Conservation (phyloP, 2,888 invertebrate genomes). For the Chrysodeixis includens region DNA sequence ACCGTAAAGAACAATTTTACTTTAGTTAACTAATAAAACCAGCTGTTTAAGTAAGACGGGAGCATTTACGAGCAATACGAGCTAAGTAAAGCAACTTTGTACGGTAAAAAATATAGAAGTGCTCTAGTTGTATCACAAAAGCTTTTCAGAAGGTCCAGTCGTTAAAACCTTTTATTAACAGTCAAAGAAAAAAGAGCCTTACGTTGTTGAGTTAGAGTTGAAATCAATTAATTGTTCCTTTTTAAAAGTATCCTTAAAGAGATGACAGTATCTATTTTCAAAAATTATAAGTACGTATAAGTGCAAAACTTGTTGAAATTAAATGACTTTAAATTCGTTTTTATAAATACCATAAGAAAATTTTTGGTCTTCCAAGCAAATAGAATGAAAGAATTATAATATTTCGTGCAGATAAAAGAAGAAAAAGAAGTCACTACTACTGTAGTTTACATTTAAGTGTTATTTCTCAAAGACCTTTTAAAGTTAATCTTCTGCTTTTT, state of each 20-base stretch:
- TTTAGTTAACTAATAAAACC: conserved; percentile 50
- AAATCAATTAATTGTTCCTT: background rate
- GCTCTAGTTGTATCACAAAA: background rate
- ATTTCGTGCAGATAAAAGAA: too few relatives aligned
- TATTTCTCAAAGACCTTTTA: background rate
- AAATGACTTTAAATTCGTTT: too few relatives aligned
- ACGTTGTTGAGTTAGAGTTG: too few relatives aligned
- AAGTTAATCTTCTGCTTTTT: conserved; percentile 14
- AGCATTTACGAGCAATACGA: conserved; percentile 53
- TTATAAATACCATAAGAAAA: too few relatives aligned
- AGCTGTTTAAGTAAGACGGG: conserved; percentile 47
- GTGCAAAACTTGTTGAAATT: too few relatives aligned
- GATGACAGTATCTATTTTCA: too few relatives aligned
- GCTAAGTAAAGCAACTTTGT: conserved; percentile 51
- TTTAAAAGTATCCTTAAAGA: too few relatives aligned
- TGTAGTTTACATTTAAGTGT: background rate
- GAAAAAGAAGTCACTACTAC: too few relatives aligned
- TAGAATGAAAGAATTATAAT: too few relatives aligned
- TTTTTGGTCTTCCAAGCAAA: too few relatives aligned
- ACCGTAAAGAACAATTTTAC: conserved; percentile 18
- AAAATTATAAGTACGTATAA: too few relatives aligned
- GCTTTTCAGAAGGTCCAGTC: conserved; percentile 12
- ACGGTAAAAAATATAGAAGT: conserved; percentile 41
- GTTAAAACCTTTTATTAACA: background rate
- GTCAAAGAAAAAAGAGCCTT: too few relatives aligned